Conservation (phyloP, 1,140 invertebrate genomes). For the Tetramorium simillimum region DNA sequence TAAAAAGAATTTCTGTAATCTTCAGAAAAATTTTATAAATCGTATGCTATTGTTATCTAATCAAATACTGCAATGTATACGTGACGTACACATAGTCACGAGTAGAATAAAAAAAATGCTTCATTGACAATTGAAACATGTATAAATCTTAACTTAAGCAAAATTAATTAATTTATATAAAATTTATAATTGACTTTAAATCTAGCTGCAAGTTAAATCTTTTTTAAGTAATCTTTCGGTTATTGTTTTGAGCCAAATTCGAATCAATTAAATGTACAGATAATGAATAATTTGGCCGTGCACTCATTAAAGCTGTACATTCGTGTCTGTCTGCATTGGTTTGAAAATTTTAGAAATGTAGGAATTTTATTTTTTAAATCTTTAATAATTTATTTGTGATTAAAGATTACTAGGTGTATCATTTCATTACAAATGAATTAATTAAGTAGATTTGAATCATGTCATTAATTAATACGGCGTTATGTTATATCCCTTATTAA, state of each 20-base stretch:
- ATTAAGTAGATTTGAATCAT: not conserved
- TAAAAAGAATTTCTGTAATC: not conserved
- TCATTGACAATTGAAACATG: not conserved
- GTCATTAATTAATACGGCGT: not conserved
- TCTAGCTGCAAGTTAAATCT: not conserved
- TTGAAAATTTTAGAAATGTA: not conserved
- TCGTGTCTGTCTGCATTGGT: not conserved
- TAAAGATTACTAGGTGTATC: constrained; percentile 23
- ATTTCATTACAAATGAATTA: not conserved
- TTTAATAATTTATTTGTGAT: not conserved
- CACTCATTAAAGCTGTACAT: constrained; percentile 12
- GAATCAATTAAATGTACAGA: not conserved
- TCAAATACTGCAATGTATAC: not conserved
- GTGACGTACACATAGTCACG: not conserved
- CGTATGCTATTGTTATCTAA: no score
- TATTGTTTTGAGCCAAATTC: not conserved
- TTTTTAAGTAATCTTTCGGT: not conserved
- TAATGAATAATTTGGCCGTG: not conserved
- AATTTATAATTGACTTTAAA: not conserved
- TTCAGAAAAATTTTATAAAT: not conserved
- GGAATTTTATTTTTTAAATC: not conserved
- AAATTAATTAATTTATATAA: not conserved
- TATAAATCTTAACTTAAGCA: not conserved
- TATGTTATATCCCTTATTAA: not conserved
- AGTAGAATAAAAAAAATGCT: not conserved